Evolutionary conservation across 2,797 vertebrate species (phyloP).

Genomic region (Brotula barbata): DNA sequence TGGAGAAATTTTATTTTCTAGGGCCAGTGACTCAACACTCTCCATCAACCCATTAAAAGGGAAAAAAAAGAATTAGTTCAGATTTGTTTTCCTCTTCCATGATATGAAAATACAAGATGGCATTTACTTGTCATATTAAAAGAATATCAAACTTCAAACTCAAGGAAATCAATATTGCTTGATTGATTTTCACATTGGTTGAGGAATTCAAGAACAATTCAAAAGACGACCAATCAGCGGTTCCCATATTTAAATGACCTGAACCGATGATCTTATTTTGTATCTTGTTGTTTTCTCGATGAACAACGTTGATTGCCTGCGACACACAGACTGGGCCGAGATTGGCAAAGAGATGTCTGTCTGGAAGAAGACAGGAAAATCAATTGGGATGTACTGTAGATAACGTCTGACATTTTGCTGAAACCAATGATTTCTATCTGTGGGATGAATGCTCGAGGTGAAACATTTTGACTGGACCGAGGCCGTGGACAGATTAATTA

Average conservation of each 20-base stretch:
- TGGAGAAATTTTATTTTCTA: not conserved
- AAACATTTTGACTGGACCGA: constrained; percentile 40
- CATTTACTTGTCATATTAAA: not conserved
- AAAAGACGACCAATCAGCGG: no score
- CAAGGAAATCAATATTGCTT: constrained; percentile 20
- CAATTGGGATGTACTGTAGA: constrained; percentile 62
- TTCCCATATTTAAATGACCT: constrained; percentile 12
- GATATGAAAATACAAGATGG: constrained; percentile 1
- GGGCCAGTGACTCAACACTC: not conserved
- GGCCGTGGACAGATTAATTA: constrained; percentile 12
- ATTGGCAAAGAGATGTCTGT: constrained; percentile 36
- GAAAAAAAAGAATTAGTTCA: not conserved
- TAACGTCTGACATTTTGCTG: constrained; percentile 63
- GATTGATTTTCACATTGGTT: no score
- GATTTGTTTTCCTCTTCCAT: not conserved
- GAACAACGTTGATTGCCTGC: constrained; percentile 25
- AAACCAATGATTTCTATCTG: constrained; percentile 53
- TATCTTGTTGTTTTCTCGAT: constrained; percentile 30
- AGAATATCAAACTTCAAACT: no score
- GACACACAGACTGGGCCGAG: constrained; percentile 18
- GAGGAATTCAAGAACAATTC: no score
- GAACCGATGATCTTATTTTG: constrained; percentile 26
- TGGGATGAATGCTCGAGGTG: constrained; percentile 49
- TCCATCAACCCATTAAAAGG: not conserved
- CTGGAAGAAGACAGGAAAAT: constrained; percentile 40